Percentiles rank a stretch among this genome's conserved stretches.
phyloP scores from a whole-genome alignment of 2,113 vertebrate species.

The Chrysemys picta region DNA sequence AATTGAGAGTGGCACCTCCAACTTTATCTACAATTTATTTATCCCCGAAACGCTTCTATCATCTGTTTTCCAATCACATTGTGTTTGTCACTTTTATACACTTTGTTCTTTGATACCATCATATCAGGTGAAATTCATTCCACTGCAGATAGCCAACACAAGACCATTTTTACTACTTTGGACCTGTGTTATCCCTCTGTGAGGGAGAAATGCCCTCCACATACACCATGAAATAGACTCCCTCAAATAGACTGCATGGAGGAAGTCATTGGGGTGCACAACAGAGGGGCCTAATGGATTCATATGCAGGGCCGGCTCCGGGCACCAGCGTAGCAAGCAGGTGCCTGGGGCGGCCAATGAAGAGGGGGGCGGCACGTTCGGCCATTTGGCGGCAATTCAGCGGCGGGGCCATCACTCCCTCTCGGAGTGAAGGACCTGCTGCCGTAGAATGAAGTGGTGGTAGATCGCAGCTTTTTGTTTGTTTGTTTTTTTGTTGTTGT shows the following conservation, averaged over 20 bases:
- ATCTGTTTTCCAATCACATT: background rate
- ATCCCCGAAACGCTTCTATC: background rate
- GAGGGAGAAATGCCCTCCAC: background rate
- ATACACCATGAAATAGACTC: background rate
- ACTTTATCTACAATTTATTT: background rate
- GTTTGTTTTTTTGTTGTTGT: too few relatives aligned
- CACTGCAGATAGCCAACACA: background rate
- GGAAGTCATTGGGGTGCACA: background rate
- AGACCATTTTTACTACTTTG: background rate
- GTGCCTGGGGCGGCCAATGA: too few relatives aligned
- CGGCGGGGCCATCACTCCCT: too few relatives aligned
- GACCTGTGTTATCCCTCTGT: accelerated
- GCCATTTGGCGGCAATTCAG: too few relatives aligned
- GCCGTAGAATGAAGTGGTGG: too few relatives aligned
- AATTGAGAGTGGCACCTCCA: background rate
- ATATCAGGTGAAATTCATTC: background rate
- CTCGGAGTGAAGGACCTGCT: too few relatives aligned
- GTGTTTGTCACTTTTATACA: background rate
- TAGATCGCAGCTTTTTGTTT: too few relatives aligned
- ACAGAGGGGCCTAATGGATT: background rate
- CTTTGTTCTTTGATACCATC: background rate
- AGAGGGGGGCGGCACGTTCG: too few relatives aligned
- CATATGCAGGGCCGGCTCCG: background rate
- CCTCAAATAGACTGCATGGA: background rate
- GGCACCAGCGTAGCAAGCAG: too few relatives aligned